Evolutionary conservation across 2,797 vertebrate species (phyloP).

Genomic region (Philypnodon macrostomus): DNA sequence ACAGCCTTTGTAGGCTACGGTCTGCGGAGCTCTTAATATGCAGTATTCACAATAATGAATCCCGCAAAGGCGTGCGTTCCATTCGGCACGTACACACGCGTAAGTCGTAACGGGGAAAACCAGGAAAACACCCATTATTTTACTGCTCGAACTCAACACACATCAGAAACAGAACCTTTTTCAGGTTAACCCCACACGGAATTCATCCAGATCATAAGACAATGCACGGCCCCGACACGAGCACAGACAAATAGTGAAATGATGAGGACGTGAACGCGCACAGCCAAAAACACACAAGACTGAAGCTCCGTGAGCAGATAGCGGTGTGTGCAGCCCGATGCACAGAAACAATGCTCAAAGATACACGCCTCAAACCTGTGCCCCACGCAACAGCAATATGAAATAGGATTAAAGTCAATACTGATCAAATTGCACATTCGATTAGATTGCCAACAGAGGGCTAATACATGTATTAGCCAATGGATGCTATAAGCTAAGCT

Average conservation of each 20-base stretch:
- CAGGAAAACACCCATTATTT: not conserved
- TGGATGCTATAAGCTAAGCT: conserved; percentile 6
- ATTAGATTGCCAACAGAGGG: not conserved
- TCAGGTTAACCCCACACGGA: not conserved
- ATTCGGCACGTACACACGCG: conserved; percentile 29
- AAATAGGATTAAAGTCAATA: not conserved
- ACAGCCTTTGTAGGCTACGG: not conserved
- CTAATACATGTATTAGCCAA: conserved; percentile 5
- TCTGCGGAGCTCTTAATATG: not conserved
- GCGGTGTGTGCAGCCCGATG: not conserved
- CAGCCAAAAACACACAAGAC: conserved; percentile 24
- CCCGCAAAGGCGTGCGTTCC: conserved; percentile 13
- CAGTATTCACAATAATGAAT: not conserved
- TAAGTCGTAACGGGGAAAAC: conserved; percentile 1
- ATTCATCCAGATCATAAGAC: not conserved
- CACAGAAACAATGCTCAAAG: too few relatives aligned
- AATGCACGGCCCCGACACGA: not conserved
- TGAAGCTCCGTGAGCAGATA: conserved; percentile 8
- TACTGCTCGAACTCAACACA: not conserved
- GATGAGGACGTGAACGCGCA: conserved; percentile 29
- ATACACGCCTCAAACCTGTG: not conserved
- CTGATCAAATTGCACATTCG: not conserved
- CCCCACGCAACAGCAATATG: not conserved
- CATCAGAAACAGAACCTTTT: not conserved
- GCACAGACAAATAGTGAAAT: conserved; percentile 2